Conservation (phyloP, 2,113 vertebrate genomes). For the Orcinus orca region DNA sequence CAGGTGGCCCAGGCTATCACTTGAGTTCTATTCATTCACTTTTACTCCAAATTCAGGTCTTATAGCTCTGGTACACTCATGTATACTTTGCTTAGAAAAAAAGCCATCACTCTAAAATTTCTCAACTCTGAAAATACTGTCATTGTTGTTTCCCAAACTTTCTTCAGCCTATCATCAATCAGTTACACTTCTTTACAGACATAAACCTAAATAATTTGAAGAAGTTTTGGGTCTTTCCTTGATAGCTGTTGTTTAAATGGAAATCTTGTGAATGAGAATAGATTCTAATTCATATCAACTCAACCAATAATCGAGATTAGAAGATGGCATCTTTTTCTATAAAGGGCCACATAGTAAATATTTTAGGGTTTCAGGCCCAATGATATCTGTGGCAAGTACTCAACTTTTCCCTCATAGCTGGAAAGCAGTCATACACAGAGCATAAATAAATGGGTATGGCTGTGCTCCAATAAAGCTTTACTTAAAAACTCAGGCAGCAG, state of each 20-base stretch:
- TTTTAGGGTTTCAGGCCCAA: neutral
- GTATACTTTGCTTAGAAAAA: neutral
- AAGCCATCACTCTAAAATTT: neutral
- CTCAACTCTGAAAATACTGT: neutral
- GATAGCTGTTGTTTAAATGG: neutral
- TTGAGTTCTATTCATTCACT: neutral
- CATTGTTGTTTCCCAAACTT: neutral
- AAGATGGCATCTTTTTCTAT: neutral
- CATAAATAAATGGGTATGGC: neutral
- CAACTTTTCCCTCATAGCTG: neutral
- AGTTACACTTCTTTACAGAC: neutral
- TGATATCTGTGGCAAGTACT: neutral
- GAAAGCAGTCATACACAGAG: neutral
- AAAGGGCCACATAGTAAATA: neutral
- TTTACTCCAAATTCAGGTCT: too few species aligned
- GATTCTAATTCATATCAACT: neutral
- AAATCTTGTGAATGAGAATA: neutral
- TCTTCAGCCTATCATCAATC: neutral
- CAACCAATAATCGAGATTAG: neutral
- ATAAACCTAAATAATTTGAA: neutral
- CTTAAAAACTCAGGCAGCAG: neutral
- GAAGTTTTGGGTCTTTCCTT: neutral
- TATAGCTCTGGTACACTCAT: accelerated
- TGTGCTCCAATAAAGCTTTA: neutral
- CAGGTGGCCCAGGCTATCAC: neutral